A percentile compares a stretch with the other conserved stretches of the same genome.
These are phyloP conservation scores for Carassius carassius DNA, from an alignment of 2,113 vertebrate species.

Conservation along the genomic window DNA sequence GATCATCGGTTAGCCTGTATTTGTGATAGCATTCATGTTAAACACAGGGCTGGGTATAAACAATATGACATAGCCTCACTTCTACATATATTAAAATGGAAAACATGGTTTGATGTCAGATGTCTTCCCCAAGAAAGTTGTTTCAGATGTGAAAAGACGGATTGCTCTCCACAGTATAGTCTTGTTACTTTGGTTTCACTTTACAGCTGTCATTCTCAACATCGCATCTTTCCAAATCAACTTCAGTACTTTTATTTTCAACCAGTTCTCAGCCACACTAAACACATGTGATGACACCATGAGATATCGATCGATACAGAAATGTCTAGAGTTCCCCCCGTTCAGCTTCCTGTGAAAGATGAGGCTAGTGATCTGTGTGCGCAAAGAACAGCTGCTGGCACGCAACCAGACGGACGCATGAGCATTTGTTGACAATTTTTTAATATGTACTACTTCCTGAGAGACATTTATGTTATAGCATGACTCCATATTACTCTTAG, in stretches of 20 bases:
- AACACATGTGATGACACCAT: neutral
- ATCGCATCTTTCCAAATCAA: conserved; percentile 9
- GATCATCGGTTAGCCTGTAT: conserved; percentile 13
- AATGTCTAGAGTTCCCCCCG: neutral
- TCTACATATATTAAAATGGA: neutral
- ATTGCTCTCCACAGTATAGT: conserved; percentile 14
- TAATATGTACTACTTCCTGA: neutral
- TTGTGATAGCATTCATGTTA: neutral
- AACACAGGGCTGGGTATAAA: neutral
- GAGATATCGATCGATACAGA: conserved; percentile 32
- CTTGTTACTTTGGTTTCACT: neutral
- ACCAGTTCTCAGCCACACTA: neutral
- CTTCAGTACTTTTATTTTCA: conserved; percentile 29
- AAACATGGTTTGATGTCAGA: neutral
- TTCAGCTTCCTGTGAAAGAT: conserved; percentile 26
- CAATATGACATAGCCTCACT: neutral
- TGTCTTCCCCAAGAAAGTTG: neutral
- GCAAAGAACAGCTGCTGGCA: neutral
- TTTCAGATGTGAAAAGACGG: neutral
- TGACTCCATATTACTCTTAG: neutral
- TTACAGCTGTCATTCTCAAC: neutral
- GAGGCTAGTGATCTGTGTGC: neutral
- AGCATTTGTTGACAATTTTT: neutral
- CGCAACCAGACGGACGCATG: neutral
- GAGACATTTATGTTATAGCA: neutral